Base-by-base conservation (phyloP, 2,888 invertebrate species). In the Crematogaster levior region DNA sequence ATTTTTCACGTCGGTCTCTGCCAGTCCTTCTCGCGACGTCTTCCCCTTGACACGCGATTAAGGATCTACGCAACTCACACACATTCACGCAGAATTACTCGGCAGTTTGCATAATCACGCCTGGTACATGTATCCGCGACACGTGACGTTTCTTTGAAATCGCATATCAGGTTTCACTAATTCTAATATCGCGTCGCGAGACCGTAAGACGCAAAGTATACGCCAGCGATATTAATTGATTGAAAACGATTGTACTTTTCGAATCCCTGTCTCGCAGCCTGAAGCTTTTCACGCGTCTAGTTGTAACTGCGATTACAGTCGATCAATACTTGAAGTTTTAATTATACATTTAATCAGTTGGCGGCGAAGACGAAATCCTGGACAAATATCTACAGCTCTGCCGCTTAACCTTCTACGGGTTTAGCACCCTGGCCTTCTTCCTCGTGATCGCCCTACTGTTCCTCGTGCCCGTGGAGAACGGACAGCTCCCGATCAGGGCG, bases 401-500 rank as follows among this genome's bases (percentile, higher is more conserved):
- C 65, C 88, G 84, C 53, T 43, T 88, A 4, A 48, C 81, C 6
- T 81, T 88, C 15, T 86, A 88, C 61, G 88, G 88, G 40, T 91
- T 92, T 58, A 81, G 51, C 21, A n/a, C 5, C 5, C 12, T 92
- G 56, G 90, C 85, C 7, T 77, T 61, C 9, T 43, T 84, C 21
- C 82, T 92, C 51, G 84, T 84, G 10, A 43, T 89, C 3, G 91
- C 89, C 37, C 46, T 92, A 10, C 66, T 92, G 37, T 83, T 91
- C 24, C 82, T 91, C n/a, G 89, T 90, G 0, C 91, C 93, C 3
- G 87, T 84, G 61, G 84, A 90, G 18, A 75, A 86, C 12, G 92
- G 90, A 0, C 85, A 81, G 5, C 83, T 93, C 30, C 93, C 93
- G 3, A 89, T 93, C 58, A 89, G 91, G 43, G 90, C 93, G 10